Base-by-base conservation (phyloP, 2,113 vertebrate species). In the Ivindomyrus marchei region DNA sequence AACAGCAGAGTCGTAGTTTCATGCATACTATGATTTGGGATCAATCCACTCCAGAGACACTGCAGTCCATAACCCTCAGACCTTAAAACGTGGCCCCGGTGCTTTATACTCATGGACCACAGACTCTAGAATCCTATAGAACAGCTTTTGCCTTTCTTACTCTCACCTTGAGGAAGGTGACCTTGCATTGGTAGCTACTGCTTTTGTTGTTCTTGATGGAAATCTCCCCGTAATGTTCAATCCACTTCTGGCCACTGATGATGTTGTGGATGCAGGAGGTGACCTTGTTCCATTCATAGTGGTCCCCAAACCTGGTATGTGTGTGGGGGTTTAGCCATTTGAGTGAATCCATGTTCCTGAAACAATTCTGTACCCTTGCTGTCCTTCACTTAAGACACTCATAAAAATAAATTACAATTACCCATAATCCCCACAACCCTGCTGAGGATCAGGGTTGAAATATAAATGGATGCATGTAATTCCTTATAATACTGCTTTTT, bases 231-330 rank as follows among this genome's bases (percentile, higher is more conserved):
- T 99, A 99, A 94, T 99, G 98, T 93, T 99, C 98, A 3, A 99
- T 98, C 98, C 98, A 99, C 90, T 98, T 96, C 94, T 99, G 98
- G 1, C 98, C 98, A 39, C 97, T 99, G 91, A 99, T 94, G 89
- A 99, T 98, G 94, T 99, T 99, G 93, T 99, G 98, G 92, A 99
- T 98, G 92, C 98, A 99, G 56, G 98, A 99, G 0, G 98, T 99
- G 92, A 99, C 98, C 92, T 99, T 99, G 94, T 98, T 99, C 98
- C 98, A 99, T 49, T 97, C 96, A 92, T 98, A 99, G 93, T 99
- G 98, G 90, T 99, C 98, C 85, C 96, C 97, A 90, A 95, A 97
- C 90, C 96, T 97, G 89, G 19, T 3, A 3, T 27, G 70, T n/a
- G 47, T 45, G 10, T 2, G 1, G 58, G 1, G 58, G 52, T n/a